These are phyloP conservation scores for Conopomorpha cramerella DNA, from an alignment of 1,140 invertebrate species.

Conservation along the genomic window DNA sequence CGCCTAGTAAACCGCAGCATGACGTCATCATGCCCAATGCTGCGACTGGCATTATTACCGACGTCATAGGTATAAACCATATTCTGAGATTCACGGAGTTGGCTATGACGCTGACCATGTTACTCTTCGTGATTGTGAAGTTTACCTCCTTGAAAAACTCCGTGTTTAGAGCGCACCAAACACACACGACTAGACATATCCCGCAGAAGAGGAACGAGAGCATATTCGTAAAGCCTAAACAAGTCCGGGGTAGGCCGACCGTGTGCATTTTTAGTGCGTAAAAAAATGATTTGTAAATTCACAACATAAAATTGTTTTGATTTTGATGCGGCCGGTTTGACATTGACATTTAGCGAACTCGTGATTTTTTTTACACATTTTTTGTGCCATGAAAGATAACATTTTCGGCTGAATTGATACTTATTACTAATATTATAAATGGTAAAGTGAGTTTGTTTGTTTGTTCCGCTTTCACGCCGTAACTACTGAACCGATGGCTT, in stretches of 20 bases:
- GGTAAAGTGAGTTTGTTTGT: too few species aligned
- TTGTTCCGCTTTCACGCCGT: background rate
- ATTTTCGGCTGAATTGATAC: too few species aligned
- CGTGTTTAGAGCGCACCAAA: conserved; percentile 39
- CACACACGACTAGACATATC: conserved; percentile 20
- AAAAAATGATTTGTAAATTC: conserved; percentile 1
- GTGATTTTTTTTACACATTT: background rate
- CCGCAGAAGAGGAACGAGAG: conserved; percentile 33
- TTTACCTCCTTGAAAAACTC: conserved; percentile 41
- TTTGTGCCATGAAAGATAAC: too few species aligned
- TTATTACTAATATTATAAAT: too few species aligned
- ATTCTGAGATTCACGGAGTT: conserved; percentile 36
- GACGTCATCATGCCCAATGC: conserved; percentile 30
- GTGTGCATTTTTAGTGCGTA: conserved; percentile 32
- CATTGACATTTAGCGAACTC: background rate
- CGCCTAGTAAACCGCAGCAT: conserved; percentile 38
- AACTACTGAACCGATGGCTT: too few species aligned
- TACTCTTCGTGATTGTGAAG: conserved; percentile 32
- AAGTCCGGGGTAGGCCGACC: conserved; percentile 33
- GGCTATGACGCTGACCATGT: conserved; percentile 20
- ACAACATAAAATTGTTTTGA: conserved; percentile 3
- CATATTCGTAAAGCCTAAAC: conserved; percentile 41
- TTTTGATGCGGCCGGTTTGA: background rate
- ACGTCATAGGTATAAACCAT: conserved; percentile 32
- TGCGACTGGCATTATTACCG: conserved; percentile 24